Conservation (phyloP, 2,797 vertebrate species). For the Tragelaphus eurycerus region DNA sequence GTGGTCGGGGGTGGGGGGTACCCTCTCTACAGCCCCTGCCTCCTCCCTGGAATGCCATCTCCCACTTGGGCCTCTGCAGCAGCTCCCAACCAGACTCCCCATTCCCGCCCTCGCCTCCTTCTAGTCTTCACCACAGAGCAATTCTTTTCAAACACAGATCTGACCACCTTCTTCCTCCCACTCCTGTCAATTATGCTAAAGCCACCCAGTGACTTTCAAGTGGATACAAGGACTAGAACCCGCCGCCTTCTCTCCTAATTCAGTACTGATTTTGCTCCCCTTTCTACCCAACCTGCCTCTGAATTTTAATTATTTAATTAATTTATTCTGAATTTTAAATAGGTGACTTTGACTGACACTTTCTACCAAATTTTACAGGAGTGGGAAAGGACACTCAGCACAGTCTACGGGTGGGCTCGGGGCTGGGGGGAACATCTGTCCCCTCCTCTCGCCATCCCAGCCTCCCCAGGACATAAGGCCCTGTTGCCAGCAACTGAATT, state of each 20-base stretch:
- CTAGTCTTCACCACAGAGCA: background rate
- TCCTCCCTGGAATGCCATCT: background rate
- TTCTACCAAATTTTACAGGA: background rate
- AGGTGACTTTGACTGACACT: background rate
- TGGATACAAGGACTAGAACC: background rate
- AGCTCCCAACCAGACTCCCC: rapidly evolving
- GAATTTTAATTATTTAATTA: background rate
- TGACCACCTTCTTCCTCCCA: background rate
- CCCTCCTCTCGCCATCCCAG: background rate
- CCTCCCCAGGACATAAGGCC: background rate
- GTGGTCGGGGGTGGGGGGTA: background rate
- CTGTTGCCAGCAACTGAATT: background rate
- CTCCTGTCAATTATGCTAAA: background rate
- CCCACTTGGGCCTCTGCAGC: background rate
- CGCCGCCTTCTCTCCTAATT: rapidly evolving
- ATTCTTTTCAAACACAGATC: background rate
- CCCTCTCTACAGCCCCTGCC: background rate
- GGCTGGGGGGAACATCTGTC: background rate
- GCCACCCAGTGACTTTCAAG: background rate
- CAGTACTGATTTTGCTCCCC: background rate
- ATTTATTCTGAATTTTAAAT: background rate
- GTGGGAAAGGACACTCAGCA: background rate
- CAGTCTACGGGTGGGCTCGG: background rate
- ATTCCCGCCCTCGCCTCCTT: background rate
- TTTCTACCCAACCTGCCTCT: background rate